phyloP scores from a whole-genome alignment of 2,113 vertebrate species.

The Toxostoma redivivum region DNA sequence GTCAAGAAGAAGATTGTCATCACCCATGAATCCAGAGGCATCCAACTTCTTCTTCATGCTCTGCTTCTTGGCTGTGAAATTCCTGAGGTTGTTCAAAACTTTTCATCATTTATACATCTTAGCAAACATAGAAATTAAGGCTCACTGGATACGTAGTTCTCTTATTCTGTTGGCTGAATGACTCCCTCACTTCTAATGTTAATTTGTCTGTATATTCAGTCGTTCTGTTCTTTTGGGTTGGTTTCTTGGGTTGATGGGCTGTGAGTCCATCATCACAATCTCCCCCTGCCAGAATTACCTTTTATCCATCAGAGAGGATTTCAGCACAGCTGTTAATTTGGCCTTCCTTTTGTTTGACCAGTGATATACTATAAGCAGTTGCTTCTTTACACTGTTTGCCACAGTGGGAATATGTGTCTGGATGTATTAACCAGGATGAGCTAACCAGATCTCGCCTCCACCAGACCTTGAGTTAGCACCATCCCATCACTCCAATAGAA shows the following conservation, averaged over 20 bases:
- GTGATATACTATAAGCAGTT: neutral
- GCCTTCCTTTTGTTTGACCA: neutral
- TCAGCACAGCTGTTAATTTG: neutral
- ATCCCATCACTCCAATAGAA: neutral
- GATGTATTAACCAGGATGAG: neutral
- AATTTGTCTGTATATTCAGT: neutral
- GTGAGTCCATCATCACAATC: fast-evolving
- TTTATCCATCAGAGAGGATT: neutral
- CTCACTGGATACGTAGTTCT: neutral
- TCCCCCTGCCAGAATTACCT: neutral
- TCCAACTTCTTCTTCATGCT: neutral
- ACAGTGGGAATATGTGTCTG: neutral
- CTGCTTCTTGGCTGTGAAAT: neutral
- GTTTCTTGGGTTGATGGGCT: neutral
- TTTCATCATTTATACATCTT: neutral
- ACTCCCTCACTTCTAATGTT: neutral
- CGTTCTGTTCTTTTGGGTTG: neutral
- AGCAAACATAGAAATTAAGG: neutral
- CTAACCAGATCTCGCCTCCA: neutral
- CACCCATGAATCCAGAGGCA: neutral
- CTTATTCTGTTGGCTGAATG: neutral
- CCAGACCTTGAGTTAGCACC: neutral
- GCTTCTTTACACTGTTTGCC: too few species aligned
- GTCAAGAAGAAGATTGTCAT: neutral
- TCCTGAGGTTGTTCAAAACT: neutral